phyloP scores from a whole-genome alignment of 2,113 vertebrate genomes.

The Nymphicus hollandicus region DNA sequence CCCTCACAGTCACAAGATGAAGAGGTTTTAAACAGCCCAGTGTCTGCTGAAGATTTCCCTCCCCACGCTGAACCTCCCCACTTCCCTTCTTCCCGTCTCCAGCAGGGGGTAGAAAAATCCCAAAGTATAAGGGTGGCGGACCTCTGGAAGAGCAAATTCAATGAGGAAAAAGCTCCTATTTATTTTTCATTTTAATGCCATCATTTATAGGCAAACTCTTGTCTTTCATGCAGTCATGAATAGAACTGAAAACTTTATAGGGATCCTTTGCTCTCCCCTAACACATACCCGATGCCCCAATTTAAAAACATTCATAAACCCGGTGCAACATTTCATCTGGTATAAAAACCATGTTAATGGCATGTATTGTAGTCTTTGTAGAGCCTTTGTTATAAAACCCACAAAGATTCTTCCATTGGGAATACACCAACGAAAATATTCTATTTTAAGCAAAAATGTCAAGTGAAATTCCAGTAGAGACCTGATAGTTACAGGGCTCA shows the following conservation, averaged over 20 bases:
- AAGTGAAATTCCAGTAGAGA: background rate
- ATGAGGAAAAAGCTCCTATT: background rate
- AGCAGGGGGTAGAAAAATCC: conserved; percentile 21
- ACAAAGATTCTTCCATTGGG: background rate
- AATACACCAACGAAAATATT: background rate
- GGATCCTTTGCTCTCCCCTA: background rate
- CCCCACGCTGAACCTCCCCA: background rate
- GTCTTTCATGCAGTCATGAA: background rate
- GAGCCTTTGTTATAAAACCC: background rate
- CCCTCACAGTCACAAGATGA: rapidly evolving
- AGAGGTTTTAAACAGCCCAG: background rate
- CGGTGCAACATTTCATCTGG: background rate
- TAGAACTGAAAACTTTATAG: background rate
- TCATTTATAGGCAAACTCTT: background rate
- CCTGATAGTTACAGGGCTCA: background rate
- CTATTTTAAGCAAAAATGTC: background rate
- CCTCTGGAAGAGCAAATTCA: background rate
- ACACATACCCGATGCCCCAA: background rate
- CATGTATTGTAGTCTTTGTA: background rate
- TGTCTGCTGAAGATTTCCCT: background rate
- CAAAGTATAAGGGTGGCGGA: background rate
- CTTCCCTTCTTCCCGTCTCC: background rate
- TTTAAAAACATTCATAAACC: background rate
- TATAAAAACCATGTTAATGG: background rate
- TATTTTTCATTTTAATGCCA: conserved; percentile 7